These are phyloP conservation scores for Lochmaea crataegi DNA, from an alignment of 2,888 invertebrate species.

Conservation along the genomic window DNA sequence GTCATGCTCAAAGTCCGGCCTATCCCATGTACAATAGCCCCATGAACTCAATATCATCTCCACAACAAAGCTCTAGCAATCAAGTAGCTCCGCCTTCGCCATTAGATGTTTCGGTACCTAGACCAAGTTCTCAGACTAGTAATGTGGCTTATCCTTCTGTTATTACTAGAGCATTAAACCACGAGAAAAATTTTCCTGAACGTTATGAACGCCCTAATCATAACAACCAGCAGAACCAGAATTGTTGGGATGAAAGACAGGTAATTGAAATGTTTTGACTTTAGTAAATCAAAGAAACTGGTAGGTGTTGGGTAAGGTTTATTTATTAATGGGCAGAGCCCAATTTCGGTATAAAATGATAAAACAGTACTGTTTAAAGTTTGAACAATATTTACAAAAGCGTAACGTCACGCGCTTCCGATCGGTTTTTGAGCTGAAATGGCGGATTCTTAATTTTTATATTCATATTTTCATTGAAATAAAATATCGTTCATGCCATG, in stretches of 20 bases:
- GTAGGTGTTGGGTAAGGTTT: no score
- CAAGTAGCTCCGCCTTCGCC: constrained; percentile 75
- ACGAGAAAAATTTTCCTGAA: constrained; percentile 70
- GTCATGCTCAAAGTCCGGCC: constrained; percentile 81
- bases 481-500: no score
- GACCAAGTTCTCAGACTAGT: constrained; percentile 71
- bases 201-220: constrained; percentile 68
- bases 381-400: no score
- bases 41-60: constrained; percentile 80
- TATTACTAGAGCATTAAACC: constrained; percentile 79
- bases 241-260: constrained; percentile 72
- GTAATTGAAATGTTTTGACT: background rate
- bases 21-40: constrained; percentile 90
- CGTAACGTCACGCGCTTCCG: no score
- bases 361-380: no score
- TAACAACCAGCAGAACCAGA: constrained; percentile 57
- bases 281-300: no score
- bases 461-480: no score
- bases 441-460: no score
- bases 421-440: no score
- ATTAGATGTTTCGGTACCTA: constrained; percentile 75
- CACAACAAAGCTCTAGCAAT: constrained; percentile 74
- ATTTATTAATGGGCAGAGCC: no score
- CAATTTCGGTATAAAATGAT: no score
- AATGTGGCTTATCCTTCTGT: constrained; percentile 84